These are phyloP conservation scores for Apodemus sylvaticus DNA, from an alignment of 2,113 vertebrate species.

Conservation along the genomic window DNA sequence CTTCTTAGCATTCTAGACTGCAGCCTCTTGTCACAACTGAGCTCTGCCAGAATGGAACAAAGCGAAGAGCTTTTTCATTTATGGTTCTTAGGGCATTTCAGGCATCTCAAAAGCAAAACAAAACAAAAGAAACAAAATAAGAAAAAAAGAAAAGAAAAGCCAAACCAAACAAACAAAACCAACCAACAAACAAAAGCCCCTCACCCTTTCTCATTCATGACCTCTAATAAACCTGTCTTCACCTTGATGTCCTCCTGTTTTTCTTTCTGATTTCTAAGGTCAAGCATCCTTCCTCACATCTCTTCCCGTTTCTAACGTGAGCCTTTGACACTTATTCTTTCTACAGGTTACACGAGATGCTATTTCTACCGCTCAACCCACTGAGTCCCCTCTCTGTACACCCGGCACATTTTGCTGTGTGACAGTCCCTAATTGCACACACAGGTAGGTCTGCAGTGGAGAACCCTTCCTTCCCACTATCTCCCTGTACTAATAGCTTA, in stretches of 20 bases:
- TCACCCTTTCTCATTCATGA: neutral
- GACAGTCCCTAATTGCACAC: neutral
- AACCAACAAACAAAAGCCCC: neutral
- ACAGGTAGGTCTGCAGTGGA: neutral
- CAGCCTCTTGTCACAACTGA: neutral
- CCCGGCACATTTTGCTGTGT: accelerated
- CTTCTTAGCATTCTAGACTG: neutral
- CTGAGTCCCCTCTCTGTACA: neutral
- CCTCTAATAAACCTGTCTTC: neutral
- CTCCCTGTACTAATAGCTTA: neutral
- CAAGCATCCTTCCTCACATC: neutral
- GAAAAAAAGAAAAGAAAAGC: too few relatives aligned
- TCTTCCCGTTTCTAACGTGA: neutral
- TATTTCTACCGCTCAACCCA: neutral
- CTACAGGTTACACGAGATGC: neutral
- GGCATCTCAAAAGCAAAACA: neutral
- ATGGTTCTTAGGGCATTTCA: neutral
- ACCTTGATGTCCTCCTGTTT: neutral
- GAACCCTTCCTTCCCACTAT: neutral
- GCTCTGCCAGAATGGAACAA: neutral
- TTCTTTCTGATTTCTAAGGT: neutral
- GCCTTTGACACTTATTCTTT: neutral
- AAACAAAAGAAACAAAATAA: neutral
- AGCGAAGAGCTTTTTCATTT: neutral
- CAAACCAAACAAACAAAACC: neutral